Percentiles rank a stretch among this genome's conserved stretches.
Conservation (phyloP, 2,888 invertebrate species). For the Plagodis dolabraria region DNA sequence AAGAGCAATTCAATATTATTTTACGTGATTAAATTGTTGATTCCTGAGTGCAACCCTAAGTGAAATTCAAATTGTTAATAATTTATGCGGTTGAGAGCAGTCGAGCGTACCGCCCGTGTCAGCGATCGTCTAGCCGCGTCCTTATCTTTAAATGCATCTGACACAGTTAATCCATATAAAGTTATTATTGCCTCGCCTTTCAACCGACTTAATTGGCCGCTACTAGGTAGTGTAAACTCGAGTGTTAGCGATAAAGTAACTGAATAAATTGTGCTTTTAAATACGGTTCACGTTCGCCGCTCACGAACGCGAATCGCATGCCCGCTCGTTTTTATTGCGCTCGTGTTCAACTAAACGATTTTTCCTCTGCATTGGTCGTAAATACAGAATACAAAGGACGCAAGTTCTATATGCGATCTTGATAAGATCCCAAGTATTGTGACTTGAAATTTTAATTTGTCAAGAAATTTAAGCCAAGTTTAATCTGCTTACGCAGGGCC, state of each 20-base stretch:
- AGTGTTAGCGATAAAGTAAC: constrained; percentile 71
- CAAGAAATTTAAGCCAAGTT: constrained; percentile 56
- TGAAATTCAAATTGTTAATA: constrained; percentile 55
- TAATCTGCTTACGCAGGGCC: constrained; percentile 55
- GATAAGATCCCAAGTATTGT: constrained; percentile 64
- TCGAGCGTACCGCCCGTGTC: constrained; percentile 53
- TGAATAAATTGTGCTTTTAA: constrained; percentile 71
- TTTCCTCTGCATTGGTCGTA: constrained; percentile 63
- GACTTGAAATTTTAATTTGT: constrained; percentile 69
- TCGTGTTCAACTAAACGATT: constrained; percentile 69
- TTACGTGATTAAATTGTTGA: too few species aligned
- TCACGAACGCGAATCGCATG: constrained; percentile 63
- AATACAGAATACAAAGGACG: constrained; percentile 66
- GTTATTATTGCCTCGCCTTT: constrained; percentile 75
- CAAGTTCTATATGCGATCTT: constrained; percentile 64
- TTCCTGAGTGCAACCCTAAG: constrained; percentile 45
- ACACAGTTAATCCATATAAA: constrained; percentile 78
- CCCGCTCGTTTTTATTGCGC: constrained; percentile 62
- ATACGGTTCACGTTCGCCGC: constrained; percentile 62
- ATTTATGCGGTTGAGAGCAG: constrained; percentile 63
- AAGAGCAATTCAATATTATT: too few species aligned
- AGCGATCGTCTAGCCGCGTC: constrained; percentile 57
- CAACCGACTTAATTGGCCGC: constrained; percentile 74
- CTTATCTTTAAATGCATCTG: constrained; percentile 74
- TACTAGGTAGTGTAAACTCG: constrained; percentile 71